Percentiles rank a stretch among this genome's conserved stretches.
These are phyloP conservation scores for Cebidichthys violaceus DNA, from an alignment of 2,113 vertebrate species.

Conservation along the genomic window DNA sequence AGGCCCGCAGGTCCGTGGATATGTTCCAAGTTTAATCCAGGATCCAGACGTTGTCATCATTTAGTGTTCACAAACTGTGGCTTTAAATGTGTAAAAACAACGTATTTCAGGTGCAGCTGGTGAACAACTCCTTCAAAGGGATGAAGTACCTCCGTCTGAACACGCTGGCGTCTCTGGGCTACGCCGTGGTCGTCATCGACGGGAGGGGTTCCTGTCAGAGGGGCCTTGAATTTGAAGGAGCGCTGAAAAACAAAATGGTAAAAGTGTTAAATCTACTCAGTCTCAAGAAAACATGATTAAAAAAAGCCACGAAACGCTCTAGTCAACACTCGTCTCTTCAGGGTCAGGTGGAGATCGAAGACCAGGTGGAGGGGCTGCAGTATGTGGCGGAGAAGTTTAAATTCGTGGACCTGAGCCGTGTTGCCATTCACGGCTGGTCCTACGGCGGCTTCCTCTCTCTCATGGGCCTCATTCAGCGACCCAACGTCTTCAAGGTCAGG, in stretches of 20 bases:
- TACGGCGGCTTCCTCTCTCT: constrained; percentile 97
- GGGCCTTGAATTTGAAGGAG: constrained; percentile 95
- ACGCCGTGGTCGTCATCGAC: constrained; percentile 96
- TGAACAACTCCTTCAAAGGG: constrained; percentile 98
- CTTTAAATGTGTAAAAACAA: neutral
- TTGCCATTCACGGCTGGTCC: constrained; percentile 97
- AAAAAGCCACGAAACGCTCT: too few relatives aligned
- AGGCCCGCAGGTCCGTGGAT: constrained; percentile 90
- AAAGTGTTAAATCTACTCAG: constrained; percentile 34
- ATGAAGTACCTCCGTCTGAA: constrained; percentile 97
- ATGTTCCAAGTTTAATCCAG: neutral
- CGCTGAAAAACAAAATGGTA: constrained; percentile 98
- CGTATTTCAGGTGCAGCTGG: constrained; percentile 91
- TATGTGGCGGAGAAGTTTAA: constrained; percentile 95
- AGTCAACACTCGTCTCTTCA: constrained; percentile 51
- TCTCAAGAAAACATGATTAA: too few relatives aligned
- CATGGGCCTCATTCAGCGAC: constrained; percentile 96
- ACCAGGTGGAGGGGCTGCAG: constrained; percentile 97
- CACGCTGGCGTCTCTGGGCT: constrained; percentile 94
- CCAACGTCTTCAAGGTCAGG: constrained; percentile 94
- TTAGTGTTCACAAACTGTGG: neutral
- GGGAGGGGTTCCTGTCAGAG: constrained; percentile 95
- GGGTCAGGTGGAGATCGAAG: constrained; percentile 98
- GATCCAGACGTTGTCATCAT: neutral
- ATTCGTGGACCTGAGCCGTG: constrained; percentile 94